Conservation (phyloP, 2,888 invertebrate species). For the Drosophila emarginata region DNA sequence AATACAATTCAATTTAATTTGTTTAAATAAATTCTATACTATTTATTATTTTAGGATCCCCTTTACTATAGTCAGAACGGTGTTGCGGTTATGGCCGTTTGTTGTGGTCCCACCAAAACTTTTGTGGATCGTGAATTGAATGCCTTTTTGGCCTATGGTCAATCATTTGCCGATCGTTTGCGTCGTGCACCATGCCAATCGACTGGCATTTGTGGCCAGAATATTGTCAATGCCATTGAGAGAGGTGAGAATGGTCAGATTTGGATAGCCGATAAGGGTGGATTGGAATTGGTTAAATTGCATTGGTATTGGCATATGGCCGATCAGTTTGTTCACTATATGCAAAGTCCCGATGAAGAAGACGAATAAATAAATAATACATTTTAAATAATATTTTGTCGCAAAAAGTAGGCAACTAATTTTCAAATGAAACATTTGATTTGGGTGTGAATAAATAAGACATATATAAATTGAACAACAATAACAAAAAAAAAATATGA, state of each 20-base stretch:
- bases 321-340: constrained; percentile 62
- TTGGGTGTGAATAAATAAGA: constrained; percentile 27
- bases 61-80: constrained; percentile 72
- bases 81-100: constrained; percentile 75
- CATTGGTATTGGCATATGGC: constrained; percentile 77
- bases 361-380: constrained; percentile 12
- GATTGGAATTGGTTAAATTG: constrained; percentile 66
- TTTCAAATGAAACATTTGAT: constrained; percentile 10
- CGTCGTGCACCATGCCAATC: constrained; percentile 64
- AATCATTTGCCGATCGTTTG: constrained; percentile 59
- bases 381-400: neutral
- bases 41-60: constrained; percentile 55
- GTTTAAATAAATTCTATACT: neutral
- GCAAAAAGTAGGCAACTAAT: constrained; percentile 17
- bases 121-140: constrained; percentile 58
- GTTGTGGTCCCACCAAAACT: constrained; percentile 77
- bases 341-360: constrained; percentile 45
- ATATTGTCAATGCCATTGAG: constrained; percentile 77
- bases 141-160: constrained; percentile 66
- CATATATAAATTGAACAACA: constrained; percentile 14
- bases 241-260: constrained; percentile 73
- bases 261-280: constrained; percentile 78
- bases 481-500: constrained; percentile 8
- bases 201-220: constrained; percentile 68
- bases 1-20: neutral